Evolutionary conservation across 2,888 invertebrate species (phyloP).

Genomic region (Diplazon laetatorius): DNA sequence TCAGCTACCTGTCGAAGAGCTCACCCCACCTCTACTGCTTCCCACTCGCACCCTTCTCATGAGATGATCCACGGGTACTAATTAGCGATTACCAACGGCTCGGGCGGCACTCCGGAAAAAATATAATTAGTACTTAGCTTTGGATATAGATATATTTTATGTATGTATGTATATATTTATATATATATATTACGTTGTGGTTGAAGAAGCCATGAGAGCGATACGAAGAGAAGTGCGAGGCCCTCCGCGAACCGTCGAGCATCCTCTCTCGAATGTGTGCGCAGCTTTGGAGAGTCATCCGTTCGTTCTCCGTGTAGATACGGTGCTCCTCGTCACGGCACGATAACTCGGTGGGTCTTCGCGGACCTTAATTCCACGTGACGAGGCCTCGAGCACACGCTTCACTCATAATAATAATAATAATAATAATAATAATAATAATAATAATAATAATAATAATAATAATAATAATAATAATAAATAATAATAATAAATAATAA

Average conservation of each 20-base stretch:
- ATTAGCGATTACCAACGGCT: slow-evolving; percentile 76
- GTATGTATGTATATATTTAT: slow-evolving; percentile 51
- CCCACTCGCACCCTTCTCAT: slow-evolving; percentile 41
- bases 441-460: too few relatives aligned
- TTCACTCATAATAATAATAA: background rate
- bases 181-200: slow-evolving; percentile 40
- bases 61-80: slow-evolving; percentile 69
- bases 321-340: slow-evolving; percentile 1
- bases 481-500: background rate
- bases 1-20: slow-evolving; percentile 61
- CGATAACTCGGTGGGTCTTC: slow-evolving; percentile 11
- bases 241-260: slow-evolving; percentile 32
- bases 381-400: slow-evolving; percentile 21
- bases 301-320: slow-evolving; percentile 44
- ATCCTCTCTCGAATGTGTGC: slow-evolving; percentile 39
- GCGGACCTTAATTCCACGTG: slow-evolving; percentile 34
- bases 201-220: slow-evolving; percentile 49
- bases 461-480: background rate
- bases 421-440: too few relatives aligned
- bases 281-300: slow-evolving; percentile 69
- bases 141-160: slow-evolving; percentile 55
- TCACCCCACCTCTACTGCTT: too few relatives aligned
- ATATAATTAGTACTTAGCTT: slow-evolving; percentile 77
- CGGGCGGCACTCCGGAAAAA: slow-evolving; percentile 72
- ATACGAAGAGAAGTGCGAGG: slow-evolving; percentile 21